These are phyloP conservation scores for Onthophagus taurus DNA, from an alignment of 1,140 invertebrate genomes.

Conservation along the genomic window DNA sequence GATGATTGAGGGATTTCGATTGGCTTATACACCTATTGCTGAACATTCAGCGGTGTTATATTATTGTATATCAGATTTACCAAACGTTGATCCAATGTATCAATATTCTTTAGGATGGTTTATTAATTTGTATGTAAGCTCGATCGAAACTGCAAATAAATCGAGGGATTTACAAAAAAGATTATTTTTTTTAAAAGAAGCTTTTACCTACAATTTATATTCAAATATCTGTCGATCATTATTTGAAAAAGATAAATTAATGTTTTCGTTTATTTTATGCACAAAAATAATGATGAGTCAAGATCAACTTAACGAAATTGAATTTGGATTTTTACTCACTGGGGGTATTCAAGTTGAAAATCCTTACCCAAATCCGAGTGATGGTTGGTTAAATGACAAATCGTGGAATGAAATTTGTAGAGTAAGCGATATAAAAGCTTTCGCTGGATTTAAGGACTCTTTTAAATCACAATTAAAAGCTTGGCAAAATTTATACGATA, in stretches of 20 bases:
- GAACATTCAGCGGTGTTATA: conserved; percentile 80
- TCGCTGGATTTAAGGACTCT: conserved; percentile 44
- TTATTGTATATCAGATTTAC: conserved; percentile 84
- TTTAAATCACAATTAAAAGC: conserved; percentile 43
- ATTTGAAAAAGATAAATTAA: conserved; percentile 90
- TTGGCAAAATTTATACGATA: conserved; percentile 73
- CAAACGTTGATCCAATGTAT: conserved; percentile 94
- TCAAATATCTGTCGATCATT: conserved; percentile 84
- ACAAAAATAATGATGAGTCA: conserved; percentile 61
- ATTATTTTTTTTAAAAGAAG: conserved; percentile 64
- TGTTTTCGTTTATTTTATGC: conserved; percentile 87
- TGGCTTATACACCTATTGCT: conserved; percentile 76
- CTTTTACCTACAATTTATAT: conserved; percentile 84
- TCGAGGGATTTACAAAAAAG: conserved; percentile 65
- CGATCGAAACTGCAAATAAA: conserved; percentile 80
- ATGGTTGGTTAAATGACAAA: conserved; percentile 70
- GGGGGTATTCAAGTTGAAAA: conserved; percentile 71
- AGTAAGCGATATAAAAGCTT: conserved; percentile 53
- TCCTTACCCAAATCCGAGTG: conserved; percentile 55
- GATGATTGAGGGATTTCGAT: conserved; percentile 71
- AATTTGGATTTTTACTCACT: conserved; percentile 74
- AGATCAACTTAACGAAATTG: conserved; percentile 58
- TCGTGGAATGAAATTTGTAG: conserved; percentile 78
- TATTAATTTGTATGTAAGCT: conserved; percentile 80
- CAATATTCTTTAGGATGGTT: conserved; percentile 91